Evolutionary conservation across 2,888 invertebrate genomes (phyloP).

Genomic region (Agonopterix heracliana): DNA sequence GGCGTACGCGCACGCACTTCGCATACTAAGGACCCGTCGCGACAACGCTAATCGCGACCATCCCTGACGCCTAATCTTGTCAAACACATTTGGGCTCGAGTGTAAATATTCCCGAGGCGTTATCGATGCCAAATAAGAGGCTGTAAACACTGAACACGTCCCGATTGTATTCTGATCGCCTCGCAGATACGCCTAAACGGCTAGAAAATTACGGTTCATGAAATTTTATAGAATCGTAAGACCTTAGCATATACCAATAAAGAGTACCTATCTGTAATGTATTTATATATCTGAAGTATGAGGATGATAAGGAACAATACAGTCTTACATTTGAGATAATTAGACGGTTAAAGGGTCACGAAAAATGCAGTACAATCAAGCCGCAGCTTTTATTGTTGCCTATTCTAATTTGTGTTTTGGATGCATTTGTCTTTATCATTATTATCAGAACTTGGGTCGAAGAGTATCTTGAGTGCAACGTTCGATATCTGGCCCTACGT

Average conservation of each 20-base stretch:
- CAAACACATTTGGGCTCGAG: slow-evolving; percentile 52
- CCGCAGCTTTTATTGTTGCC: slow-evolving; percentile 20
- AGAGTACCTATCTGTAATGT: neutral
- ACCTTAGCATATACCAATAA: neutral
- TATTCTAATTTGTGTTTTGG: slow-evolving; percentile 28
- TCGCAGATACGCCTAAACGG: slow-evolving; percentile 45
- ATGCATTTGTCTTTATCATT: slow-evolving; percentile 34
- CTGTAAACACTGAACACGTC: slow-evolving; percentile 43
- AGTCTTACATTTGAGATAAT: neutral
- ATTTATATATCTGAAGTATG: no score
- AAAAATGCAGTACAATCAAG: slow-evolving; percentile 17
- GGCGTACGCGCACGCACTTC: slow-evolving; percentile 61
- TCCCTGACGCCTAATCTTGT: slow-evolving; percentile 53
- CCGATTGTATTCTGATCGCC: slow-evolving; percentile 46
- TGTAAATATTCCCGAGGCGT: slow-evolving; percentile 54
- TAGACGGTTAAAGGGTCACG: slow-evolving; percentile 9
- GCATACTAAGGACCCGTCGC: slow-evolving; percentile 68
- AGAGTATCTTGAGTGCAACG: slow-evolving; percentile 57
- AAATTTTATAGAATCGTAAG: slow-evolving; percentile 12
- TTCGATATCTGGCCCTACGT: slow-evolving; percentile 50
- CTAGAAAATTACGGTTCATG: slow-evolving; percentile 36
- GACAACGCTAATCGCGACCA: slow-evolving; percentile 58
- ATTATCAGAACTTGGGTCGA: slow-evolving; percentile 39
- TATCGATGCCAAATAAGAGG: slow-evolving; percentile 57
- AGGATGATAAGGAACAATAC: no score